Evolutionary conservation across 2,113 vertebrate species (phyloP), one percentile per base, ranked within the genome.

Genomic region (Corythoichthys intestinalis): DNA sequence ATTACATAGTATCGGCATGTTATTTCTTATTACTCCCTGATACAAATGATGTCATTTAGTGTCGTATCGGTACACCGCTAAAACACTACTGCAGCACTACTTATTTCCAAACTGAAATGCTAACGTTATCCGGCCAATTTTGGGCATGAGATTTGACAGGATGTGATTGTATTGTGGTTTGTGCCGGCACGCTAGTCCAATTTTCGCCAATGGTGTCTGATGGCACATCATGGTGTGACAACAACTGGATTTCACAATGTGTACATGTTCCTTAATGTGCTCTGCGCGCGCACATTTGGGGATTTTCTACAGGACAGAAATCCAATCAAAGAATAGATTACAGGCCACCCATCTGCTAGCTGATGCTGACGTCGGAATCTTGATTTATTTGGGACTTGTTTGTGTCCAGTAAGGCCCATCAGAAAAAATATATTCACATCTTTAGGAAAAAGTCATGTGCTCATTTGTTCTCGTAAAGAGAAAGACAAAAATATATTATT

Each of bases 271-370:
- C 47, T 70, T 15, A 50, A 63, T 62, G 70, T 66, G 57, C 44
- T 13, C 28, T 37, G 56, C 28, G 20, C 28, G 34, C 3, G 47
- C 2, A 10, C 28, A 0, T 34, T 34, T 13, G 34, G 56, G 80
- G 80, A 75, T 79, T 82, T 77, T 82, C 48, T 70, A 74, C 47
- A 41, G 68, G 69, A 71, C 78, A 74, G 60, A 76, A 80, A 84
- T 84, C 75, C 69, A 76, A 70, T 87, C 78, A 73, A 49, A 57
- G 61, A 77, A 56, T 65, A 82, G 76, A 85, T 85, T 80, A 82
- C 65, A 72, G 60, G 17, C 58, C 3, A 60, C 60, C 57, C 73
- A 80, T 78, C 80, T 80, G 78, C 41, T 73, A 67, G 0, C 50
- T 47, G 75, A 65, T 37, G 4, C 57, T 46, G 72, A 63, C 17